Evolutionary conservation across 2,113 vertebrate species (phyloP).

Genomic region (Antechinus stuartii): DNA sequence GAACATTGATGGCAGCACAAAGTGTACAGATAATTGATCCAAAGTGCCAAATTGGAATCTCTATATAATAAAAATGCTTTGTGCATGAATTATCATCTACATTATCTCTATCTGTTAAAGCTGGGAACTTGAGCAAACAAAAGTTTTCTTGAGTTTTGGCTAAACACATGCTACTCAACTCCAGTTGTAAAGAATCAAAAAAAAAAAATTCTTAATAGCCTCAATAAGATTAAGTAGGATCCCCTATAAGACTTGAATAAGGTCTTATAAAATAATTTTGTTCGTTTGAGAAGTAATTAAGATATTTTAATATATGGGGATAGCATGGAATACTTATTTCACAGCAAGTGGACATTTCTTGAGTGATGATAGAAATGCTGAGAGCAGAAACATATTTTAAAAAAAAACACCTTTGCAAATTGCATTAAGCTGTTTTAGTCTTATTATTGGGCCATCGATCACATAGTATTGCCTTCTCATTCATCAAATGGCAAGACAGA

Average conservation of each 20-base stretch:
- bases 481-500: constrained; percentile 27
- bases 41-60: background rate
- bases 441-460: background rate
- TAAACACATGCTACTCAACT: background rate
- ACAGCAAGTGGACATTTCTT: background rate
- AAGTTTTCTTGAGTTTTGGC: background rate
- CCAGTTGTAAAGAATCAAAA: background rate
- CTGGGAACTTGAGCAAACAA: background rate
- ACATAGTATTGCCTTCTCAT: constrained; percentile 28
- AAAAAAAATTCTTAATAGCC: background rate
- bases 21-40: background rate
- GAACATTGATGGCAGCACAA: background rate
- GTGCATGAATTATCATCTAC: background rate
- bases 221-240: background rate
- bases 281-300: background rate
- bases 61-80: background rate
- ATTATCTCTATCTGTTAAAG: background rate
- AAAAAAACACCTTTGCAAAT: constrained; percentile 32
- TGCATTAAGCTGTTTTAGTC: constrained; percentile 42
- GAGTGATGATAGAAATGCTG: constrained; percentile 12
- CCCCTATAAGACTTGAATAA: background rate
- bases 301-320: background rate
- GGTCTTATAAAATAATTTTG: background rate
- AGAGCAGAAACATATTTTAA: background rate
- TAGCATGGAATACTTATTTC: background rate